phyloP scores from a whole-genome alignment of 2,888 invertebrate genomes.

The Lutraria lutraria region DNA sequence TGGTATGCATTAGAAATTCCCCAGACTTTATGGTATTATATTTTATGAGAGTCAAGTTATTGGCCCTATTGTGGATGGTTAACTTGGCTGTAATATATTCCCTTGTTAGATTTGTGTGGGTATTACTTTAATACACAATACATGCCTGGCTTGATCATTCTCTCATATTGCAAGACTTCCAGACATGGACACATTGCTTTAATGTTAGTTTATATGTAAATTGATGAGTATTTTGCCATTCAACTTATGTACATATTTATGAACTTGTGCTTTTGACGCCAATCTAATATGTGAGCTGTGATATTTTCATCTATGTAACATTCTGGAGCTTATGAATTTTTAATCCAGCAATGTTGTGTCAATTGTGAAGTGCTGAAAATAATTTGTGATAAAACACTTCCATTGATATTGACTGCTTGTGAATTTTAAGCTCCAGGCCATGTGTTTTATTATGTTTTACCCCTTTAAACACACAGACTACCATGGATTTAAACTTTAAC shows the following conservation, averaged over 20 bases:
- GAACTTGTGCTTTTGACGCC: neutral
- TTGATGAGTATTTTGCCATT: neutral
- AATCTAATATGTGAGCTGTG: neutral
- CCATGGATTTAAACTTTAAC: no score
- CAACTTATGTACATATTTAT: slow-evolving; percentile 6
- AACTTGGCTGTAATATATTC: neutral
- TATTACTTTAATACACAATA: neutral
- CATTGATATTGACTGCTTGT: no score
- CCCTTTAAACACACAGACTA: no score
- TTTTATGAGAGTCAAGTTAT: neutral
- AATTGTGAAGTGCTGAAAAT: no score
- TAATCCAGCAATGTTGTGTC: neutral
- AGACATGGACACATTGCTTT: neutral
- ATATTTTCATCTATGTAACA: neutral
- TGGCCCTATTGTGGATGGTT: neutral
- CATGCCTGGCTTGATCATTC: neutral
- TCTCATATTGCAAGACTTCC: neutral
- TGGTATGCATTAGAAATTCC: neutral
- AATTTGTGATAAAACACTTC: no score
- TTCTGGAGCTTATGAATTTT: neutral
- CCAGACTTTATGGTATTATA: slow-evolving; percentile 4
- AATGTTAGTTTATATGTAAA: neutral
- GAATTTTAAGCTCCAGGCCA: no score
- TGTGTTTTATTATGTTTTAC: no score
- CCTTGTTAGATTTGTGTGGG: neutral